Evolutionary conservation across 2,888 invertebrate genomes (phyloP), one percentile per base, ranked within the genome.

Genomic region (Cylindroiulus punctatus): DNA sequence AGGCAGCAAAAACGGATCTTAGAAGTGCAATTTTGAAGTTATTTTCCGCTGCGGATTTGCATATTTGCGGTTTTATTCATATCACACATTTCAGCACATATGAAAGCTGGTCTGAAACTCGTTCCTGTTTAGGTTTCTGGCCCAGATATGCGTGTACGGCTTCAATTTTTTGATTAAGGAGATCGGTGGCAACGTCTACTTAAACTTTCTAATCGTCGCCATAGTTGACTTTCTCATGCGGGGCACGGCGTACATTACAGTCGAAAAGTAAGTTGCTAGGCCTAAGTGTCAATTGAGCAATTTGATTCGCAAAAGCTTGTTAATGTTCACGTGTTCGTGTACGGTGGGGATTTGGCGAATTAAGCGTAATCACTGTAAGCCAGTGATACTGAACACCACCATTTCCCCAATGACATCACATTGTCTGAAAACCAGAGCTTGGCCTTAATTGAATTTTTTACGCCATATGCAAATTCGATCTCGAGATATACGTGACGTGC

Each of bases 161-260:
- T 86, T 86, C 76, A 86, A 65, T 47, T 86, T 86, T 86, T 42
- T 86, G 14, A 82, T 86, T 22, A 82, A 76, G 10, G 86, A 86
- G n/a, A 86, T 86, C 81, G 86, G 86, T 65, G 86, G 86, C 30
- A 82, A 81, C 47, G 81, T 86, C 42, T 76, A 86, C 82, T 32
- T 86, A 36, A 86, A 86, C 44, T 82, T 81, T 47, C 32, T 82
- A 30, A 76, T 86, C 36, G 47, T 76, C 26, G 81, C 86, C n/a
- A 42, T 86, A 10, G 47, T 47, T 52, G 86, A 86, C 40, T 82
- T 82, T n/a, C 5, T 81, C 30, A 32, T 81, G 36, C 86, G 86
- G 22, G 44, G 42, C 26, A n/a, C 47, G 32, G 12, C 44, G 30
- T 86, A 86, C 30, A n/a, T 86, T n/a, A 82, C 76, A 3, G 40